phyloP scores from a whole-genome alignment of 2,113 vertebrate genomes.

The Labeo catla region DNA sequence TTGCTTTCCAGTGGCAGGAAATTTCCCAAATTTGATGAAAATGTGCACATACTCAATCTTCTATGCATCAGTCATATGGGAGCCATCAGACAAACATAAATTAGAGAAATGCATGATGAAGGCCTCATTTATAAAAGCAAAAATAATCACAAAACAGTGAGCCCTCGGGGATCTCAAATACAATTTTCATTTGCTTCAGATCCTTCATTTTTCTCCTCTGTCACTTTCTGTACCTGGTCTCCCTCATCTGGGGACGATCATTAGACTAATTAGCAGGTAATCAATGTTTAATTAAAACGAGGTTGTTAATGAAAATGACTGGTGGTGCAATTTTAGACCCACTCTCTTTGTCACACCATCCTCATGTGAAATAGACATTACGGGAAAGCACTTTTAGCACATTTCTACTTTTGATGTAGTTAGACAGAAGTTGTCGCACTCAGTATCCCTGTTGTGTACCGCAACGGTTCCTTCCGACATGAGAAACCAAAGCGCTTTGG shows the following conservation, averaged over 20 bases:
- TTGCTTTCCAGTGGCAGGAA: constrained; percentile 68
- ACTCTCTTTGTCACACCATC: constrained; percentile 51
- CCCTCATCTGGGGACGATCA: constrained; percentile 84
- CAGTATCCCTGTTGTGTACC: constrained; percentile 4
- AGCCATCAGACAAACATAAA: constrained; percentile 72
- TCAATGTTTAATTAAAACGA: constrained; percentile 93
- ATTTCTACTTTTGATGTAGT: constrained; percentile 44
- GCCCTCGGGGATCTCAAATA: constrained; percentile 70
- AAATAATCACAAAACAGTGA: constrained; percentile 71
- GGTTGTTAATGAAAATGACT: constrained; percentile 84
- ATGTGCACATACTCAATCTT: constrained; percentile 69
- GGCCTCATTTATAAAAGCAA: constrained; percentile 77
- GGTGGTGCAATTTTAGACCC: constrained; percentile 68
- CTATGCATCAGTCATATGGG: constrained; percentile 71
- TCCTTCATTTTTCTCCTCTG: constrained; percentile 74
- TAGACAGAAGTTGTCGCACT: constrained; percentile 12
- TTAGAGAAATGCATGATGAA: constrained; percentile 78
- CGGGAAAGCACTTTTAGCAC: constrained; percentile 49
- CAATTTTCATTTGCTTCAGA: constrained; percentile 69
- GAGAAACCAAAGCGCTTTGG: neutral
- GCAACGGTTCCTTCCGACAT: neutral
- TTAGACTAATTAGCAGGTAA: constrained; percentile 89
- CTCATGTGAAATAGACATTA: constrained; percentile 59
- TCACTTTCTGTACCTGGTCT: constrained; percentile 66
- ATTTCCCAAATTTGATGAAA: constrained; percentile 78